Evolutionary conservation across 2,888 invertebrate genomes (phyloP).

Genomic region (Brachynemurus nebulosus): DNA sequence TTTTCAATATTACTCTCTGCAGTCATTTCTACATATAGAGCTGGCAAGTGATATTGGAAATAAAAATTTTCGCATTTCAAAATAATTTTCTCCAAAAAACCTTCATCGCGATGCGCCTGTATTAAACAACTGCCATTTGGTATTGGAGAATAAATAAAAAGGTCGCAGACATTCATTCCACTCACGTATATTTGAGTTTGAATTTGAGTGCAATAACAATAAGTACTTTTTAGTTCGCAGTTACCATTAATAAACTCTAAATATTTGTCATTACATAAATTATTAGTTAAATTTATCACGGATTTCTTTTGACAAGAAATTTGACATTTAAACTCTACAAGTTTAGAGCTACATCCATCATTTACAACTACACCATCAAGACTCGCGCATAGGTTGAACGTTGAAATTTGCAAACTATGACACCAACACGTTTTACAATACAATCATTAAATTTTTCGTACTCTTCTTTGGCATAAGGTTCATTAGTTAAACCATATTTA

Average conservation of each 20-base stretch:
- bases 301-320: not conserved
- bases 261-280: not conserved
- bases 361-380: slow-evolving; percentile 12
- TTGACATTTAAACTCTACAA: not conserved
- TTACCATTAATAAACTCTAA: not conserved
- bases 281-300: not conserved
- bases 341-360: slow-evolving; percentile 4
- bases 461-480: slow-evolving; percentile 2
- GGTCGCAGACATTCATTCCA: no score
- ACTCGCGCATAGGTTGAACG: not conserved
- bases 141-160: not conserved
- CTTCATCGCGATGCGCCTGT: not conserved
- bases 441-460: slow-evolving; percentile 2
- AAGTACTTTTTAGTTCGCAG: not conserved
- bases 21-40: no score
- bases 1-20: no score
- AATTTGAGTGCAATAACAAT: not conserved
- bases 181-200: not conserved
- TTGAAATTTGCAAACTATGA: slow-evolving; percentile 1
- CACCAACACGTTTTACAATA: slow-evolving; percentile 4
- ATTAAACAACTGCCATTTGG: not conserved
- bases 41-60: no score
- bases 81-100: not conserved
- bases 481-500: slow-evolving; percentile 4
- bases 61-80: no score